Percentiles rank a stretch among this genome's conserved stretches.
These are phyloP conservation scores for Panopea generosa DNA, from an alignment of 2,888 invertebrate species.

Conservation along the genomic window DNA sequence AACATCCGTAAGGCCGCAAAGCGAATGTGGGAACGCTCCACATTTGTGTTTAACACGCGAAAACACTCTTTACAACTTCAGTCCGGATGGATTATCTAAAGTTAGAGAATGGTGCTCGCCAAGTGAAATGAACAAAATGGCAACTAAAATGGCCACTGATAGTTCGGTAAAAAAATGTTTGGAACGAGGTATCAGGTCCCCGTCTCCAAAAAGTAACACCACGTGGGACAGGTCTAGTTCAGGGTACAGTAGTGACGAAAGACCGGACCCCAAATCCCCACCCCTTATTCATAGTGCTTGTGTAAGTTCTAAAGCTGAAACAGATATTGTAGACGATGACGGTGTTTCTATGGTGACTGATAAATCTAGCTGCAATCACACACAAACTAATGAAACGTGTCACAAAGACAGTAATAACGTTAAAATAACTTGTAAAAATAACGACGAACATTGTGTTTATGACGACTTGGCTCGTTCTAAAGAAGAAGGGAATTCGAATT, in stretches of 20 bases:
- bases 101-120: slow-evolving; percentile 49
- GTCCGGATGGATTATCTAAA: slow-evolving; percentile 35
- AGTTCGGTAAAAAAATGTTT: slow-evolving; percentile 17
- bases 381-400: background rate
- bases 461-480: background rate
- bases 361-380: slow-evolving; percentile 1
- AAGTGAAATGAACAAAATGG: slow-evolving; percentile 38
- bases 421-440: background rate
- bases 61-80: slow-evolving; percentile 21
- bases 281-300: slow-evolving; percentile 47
- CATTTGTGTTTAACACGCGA: slow-evolving; percentile 18
- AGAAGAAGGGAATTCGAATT: too few species aligned
- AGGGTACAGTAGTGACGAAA: slow-evolving; percentile 62
- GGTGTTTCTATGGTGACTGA: slow-evolving; percentile 27
- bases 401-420: too few species aligned
- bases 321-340: slow-evolving; percentile 42
- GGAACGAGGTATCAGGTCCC: slow-evolving; percentile 53
- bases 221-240: slow-evolving; percentile 64
- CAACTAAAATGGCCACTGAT: slow-evolving; percentile 35
- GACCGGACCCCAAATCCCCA: slow-evolving; percentile 57
- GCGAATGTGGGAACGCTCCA: slow-evolving; percentile 21
- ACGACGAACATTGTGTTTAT: background rate
- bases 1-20: slow-evolving; percentile 10
- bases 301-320: slow-evolving; percentile 26
- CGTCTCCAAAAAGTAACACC: slow-evolving; percentile 59